Evolutionary conservation across 2,888 invertebrate species (phyloP).

Genomic region (Encarsia formosa): DNA sequence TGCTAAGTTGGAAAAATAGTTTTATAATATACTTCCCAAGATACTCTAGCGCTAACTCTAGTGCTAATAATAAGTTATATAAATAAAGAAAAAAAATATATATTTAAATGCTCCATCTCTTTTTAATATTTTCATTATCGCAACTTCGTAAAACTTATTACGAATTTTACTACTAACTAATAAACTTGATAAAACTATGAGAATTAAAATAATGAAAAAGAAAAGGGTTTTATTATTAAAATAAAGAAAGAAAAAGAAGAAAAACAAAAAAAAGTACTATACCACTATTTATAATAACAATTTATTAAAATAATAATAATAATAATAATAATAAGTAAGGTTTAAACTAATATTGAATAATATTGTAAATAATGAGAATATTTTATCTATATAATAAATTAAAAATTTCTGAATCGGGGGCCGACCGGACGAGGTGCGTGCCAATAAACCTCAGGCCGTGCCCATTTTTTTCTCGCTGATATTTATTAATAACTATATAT

Average conservation of each 20-base stretch:
- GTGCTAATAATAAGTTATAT: constrained; percentile 22
- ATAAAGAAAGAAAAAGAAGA: constrained; percentile 1
- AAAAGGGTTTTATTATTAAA: too few species aligned
- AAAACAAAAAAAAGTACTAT: constrained; percentile 24
- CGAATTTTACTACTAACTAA: constrained; percentile 24
- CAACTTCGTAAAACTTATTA: constrained; percentile 44
- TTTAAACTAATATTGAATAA: constrained; percentile 50
- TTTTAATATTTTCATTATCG: constrained; percentile 52
- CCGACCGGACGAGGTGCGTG: constrained; percentile 29
- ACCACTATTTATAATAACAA: background rate
- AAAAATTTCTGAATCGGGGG: constrained; percentile 50
- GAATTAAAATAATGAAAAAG: too few species aligned
- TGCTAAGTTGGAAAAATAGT: constrained; percentile 17
- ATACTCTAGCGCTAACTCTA: constrained; percentile 27
- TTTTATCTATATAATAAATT: constrained; percentile 52
- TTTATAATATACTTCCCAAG: constrained; percentile 7
- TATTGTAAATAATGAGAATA: constrained; percentile 52
- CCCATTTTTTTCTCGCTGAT: constrained; percentile 28
- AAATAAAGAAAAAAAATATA: constrained; percentile 21
- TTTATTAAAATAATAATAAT: background rate
- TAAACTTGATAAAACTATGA: constrained; percentile 11
- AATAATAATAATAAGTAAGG: constrained; percentile 34
- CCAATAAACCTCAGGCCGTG: constrained; percentile 35
- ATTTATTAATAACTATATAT: constrained; percentile 19
- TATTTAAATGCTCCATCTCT: constrained; percentile 44